Percentiles rank a stretch among this genome's conserved stretches.
Conservation (phyloP, 2,797 vertebrate genomes). For the Dicrostonyx torquatus region DNA sequence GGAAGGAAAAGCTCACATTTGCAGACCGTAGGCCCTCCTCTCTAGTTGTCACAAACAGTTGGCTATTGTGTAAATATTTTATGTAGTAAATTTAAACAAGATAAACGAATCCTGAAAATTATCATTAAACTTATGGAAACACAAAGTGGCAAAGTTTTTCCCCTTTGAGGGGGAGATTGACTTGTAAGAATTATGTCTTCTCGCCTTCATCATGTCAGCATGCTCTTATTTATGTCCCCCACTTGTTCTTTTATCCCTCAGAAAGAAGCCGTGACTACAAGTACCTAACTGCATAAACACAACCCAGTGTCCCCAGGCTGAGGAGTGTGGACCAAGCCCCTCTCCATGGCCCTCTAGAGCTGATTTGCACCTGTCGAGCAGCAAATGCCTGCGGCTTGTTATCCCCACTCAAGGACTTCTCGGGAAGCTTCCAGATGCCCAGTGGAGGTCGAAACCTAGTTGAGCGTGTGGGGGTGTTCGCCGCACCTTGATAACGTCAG, state of each 20-base stretch:
- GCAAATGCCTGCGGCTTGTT: not conserved
- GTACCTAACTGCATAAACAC: slow-evolving; percentile 39
- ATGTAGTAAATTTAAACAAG: not conserved
- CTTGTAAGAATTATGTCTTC: slow-evolving; percentile 62
- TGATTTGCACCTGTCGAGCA: slow-evolving; percentile 48
- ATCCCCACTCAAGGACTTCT: slow-evolving; percentile 28
- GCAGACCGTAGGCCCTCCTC: not conserved
- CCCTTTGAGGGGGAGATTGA: not conserved
- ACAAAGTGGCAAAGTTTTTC: not conserved
- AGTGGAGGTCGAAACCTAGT: slow-evolving; percentile 24
- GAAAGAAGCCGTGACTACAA: slow-evolving; percentile 19
- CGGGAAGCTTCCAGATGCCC: slow-evolving; percentile 25
- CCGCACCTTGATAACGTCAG: slow-evolving; percentile 47
- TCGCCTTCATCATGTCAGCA: slow-evolving; percentile 55
- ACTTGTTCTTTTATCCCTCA: slow-evolving; percentile 62
- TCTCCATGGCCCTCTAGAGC: not conserved
- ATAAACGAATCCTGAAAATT: slow-evolving; percentile 42
- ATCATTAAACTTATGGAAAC: not conserved
- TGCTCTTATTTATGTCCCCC: slow-evolving; percentile 49
- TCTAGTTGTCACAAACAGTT: not conserved
- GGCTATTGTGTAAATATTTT: not conserved
- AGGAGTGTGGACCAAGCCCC: not conserved
- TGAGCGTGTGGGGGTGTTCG: not conserved
- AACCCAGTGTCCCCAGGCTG: not conserved
- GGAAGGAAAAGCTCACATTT: not conserved